Conservation (phyloP, 1,140 invertebrate genomes). For the fruit fly (Drosophila melanogaster) region Release_6_plus_ISO1_MT NT_033779.5:17283001-17283500, state of each 20-base stretch:
- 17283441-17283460: conserved; percentile 58
- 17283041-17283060: too few relatives aligned
- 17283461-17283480: conserved; percentile 41
- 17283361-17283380: conserved; percentile 71
- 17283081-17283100: too few relatives aligned
- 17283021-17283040: too few relatives aligned
- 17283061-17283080: too few relatives aligned
- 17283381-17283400: conserved; percentile 75
- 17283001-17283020: too few relatives aligned
- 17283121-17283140: too few relatives aligned
- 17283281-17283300: conserved; percentile 41
- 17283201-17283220: too few relatives aligned
- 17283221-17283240: too few relatives aligned
- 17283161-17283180: too few relatives aligned
- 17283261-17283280: neutral
- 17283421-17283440: conserved; percentile 44
- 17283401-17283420: conserved; percentile 73
- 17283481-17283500: conserved; percentile 7
- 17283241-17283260: neutral
- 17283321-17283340: conserved; percentile 44
- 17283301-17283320: conserved; percentile 70
- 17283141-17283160: too few relatives aligned
- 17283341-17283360: conserved; percentile 67
- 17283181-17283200: too few relatives aligned
- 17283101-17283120: too few relatives aligned